A percentile compares a stretch with the other conserved stretches of the same genome.
These are phyloP conservation scores for Craseonycteris thonglongyai DNA, from an alignment of 2,113 vertebrate genomes.

Conservation along the genomic window DNA sequence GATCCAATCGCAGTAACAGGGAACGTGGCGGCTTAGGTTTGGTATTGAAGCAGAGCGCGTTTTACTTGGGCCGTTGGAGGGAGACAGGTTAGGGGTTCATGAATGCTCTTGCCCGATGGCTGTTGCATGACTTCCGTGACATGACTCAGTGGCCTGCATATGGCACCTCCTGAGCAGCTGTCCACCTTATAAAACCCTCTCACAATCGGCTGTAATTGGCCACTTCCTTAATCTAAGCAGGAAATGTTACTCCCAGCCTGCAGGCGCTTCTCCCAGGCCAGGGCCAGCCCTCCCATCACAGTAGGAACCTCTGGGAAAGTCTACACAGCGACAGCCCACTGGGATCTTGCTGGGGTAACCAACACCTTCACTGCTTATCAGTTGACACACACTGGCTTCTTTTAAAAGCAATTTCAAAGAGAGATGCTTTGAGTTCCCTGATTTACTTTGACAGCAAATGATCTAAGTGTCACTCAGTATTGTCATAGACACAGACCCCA, in stretches of 20 bases:
- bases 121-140: constrained; percentile 65
- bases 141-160: constrained; percentile 44
- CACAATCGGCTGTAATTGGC: constrained; percentile 54
- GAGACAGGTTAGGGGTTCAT: constrained; percentile 60
- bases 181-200: constrained; percentile 33
- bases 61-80: constrained; percentile 70
- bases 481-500: not conserved
- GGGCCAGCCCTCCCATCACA: not conserved
- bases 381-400: not conserved
- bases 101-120: constrained; percentile 69
- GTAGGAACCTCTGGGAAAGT: rapidly evolving
- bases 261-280: not conserved
- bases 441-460: not conserved
- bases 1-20: constrained; percentile 76
- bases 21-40: constrained; percentile 62
- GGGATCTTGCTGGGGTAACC: not conserved
- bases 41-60: constrained; percentile 71
- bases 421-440: not conserved
- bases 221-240: not conserved
- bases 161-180: constrained; percentile 46
- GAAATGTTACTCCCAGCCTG: not conserved
- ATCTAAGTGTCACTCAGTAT: not conserved
- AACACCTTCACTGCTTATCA: not conserved
- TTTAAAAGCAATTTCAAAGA: not conserved
- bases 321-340: rapidly evolving